Base-by-base conservation (phyloP, 1,140 invertebrate species). In the Wiebesia pumilae region DNA sequence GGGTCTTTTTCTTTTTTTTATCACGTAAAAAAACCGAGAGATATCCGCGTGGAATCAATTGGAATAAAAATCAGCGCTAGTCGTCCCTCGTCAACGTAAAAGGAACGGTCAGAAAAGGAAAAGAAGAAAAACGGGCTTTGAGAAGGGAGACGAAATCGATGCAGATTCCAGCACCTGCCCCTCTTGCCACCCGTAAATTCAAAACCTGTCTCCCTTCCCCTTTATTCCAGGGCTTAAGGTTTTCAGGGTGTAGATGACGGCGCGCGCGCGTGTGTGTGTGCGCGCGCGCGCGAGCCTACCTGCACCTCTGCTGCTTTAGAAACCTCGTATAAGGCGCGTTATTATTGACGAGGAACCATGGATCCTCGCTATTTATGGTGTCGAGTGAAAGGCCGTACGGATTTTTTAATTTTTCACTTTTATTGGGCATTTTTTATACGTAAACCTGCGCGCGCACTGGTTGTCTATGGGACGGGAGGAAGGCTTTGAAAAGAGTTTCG, bases 131-230 rank as follows among this genome's bases (percentile, higher is more conserved):
- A 47, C 65, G 54, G 47, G 27, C 54, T 81, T 43, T 81, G 35
- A 35, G 58, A 67, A 54, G 38, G 27, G 38, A 81, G 62, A 33
- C 51, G 86, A 87, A 90, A 91, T 91, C 90, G 87, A 91, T 90
- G 90, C 90, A 79, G 75, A 90, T 91, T 91, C 90, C 90, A 90
- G 88, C 91, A 91, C 91, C 90, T 91, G 91, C 89, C 89, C 83
- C 88, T 91, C 90, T 88, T 90, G 80, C 86, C 85, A 62, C 33
- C 69, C 65, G 40, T 62, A 77, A 40, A 67, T 33, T 67, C 47
- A 88, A 88, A 89, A 89, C 89, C 89, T 89, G 88, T 73, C 86
- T 83, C 33, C 69, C 77, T 51, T 30, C 30, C 16, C 16, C 4
- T 30, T 33, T 27, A 19, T 65, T 3, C 65, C 40, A 4, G 9